phyloP scores from a whole-genome alignment of 2,888 invertebrate genomes.

The Lycocerus yunnanus region DNA sequence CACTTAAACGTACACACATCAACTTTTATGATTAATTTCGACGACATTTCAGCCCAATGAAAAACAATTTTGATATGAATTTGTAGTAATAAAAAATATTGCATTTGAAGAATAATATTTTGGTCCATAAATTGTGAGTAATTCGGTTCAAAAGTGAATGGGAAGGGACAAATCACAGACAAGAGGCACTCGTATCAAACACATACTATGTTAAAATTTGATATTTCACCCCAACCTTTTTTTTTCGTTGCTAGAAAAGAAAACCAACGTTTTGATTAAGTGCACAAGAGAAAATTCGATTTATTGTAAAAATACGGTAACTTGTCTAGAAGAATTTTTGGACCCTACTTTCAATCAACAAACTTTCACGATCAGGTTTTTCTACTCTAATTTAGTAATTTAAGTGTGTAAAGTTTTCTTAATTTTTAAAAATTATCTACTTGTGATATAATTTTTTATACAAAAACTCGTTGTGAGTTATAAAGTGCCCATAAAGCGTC shows the following conservation, averaged over 20 bases:
- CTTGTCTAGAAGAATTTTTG: slow-evolving; percentile 15
- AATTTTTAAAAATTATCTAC: neutral
- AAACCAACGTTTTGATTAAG: neutral
- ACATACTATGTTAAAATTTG: slow-evolving; percentile 8
- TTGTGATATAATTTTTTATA: slow-evolving; percentile 15
- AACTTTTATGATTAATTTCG: neutral
- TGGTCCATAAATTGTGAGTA: slow-evolving; percentile 36
- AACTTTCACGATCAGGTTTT: slow-evolving; percentile 7
- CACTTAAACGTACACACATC: neutral
- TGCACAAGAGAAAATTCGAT: neutral
- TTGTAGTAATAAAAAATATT: neutral
- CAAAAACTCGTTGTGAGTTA: slow-evolving; percentile 27
- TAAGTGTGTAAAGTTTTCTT: slow-evolving; percentile 11
- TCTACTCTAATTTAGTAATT: neutral
- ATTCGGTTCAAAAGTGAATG: slow-evolving; percentile 41
- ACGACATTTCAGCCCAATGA: neutral
- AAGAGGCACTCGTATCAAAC: slow-evolving; percentile 49
- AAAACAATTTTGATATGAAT: neutral
- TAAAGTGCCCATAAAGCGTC: slow-evolving; percentile 19
- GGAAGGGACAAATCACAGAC: slow-evolving; percentile 52
- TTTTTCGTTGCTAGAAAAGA: neutral
- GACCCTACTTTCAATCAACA: slow-evolving; percentile 29
- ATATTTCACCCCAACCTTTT: neutral
- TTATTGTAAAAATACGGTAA: neutral
- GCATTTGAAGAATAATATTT: slow-evolving; percentile 4